A percentile compares a stretch with the other conserved stretches of the same genome.
Evolutionary conservation across 1,140 invertebrate species (phyloP).

Genomic region (Anastrepha obliqua): DNA sequence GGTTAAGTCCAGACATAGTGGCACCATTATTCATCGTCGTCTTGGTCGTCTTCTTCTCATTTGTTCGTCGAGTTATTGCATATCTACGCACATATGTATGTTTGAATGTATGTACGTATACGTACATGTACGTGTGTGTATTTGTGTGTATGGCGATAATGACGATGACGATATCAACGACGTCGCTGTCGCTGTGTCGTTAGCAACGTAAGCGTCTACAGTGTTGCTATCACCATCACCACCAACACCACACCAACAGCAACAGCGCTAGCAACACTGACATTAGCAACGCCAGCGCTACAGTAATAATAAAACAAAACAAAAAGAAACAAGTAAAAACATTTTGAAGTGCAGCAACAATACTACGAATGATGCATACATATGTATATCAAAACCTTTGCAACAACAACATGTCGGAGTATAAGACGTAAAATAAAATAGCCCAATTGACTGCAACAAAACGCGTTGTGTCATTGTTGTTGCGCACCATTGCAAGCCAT

Average conservation of each 20-base stretch:
- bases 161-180: neutral
- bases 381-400: neutral
- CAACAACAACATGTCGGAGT: neutral
- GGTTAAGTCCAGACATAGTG: constrained; percentile 57
- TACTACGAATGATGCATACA: too few species aligned
- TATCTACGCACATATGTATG: neutral
- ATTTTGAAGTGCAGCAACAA: neutral
- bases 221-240: neutral
- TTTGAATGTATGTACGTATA: neutral
- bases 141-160: neutral
- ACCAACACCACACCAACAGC: neutral
- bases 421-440: neutral
- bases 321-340: neutral
- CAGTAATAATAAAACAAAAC: neutral
- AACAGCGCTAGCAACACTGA: neutral
- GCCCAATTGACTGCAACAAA: constrained; percentile 19
- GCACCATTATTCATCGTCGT: constrained; percentile 57
- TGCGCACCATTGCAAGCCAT: constrained; percentile 34
- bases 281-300: neutral
- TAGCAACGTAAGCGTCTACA: neutral
- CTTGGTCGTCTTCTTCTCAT: constrained; percentile 23
- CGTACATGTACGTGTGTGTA: neutral
- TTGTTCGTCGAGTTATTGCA: neutral
- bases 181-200: neutral
- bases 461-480: constrained; percentile 29